phyloP scores from a whole-genome alignment of 2,888 invertebrate species.

The Beris chalybata region DNA sequence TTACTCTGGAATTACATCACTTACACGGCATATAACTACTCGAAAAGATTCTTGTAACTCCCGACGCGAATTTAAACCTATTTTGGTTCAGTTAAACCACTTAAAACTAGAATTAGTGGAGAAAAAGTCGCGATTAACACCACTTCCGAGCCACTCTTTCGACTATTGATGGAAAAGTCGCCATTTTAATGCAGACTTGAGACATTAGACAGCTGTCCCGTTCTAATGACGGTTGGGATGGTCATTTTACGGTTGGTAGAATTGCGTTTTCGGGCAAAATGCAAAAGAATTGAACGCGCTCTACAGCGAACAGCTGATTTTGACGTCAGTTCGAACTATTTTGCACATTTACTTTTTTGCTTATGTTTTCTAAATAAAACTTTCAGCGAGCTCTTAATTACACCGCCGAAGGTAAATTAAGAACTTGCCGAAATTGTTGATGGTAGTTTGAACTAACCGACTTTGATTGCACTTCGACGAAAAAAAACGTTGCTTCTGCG shows the following conservation, averaged over 20 bases:
- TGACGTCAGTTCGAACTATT: slow-evolving; percentile 31
- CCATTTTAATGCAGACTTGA: slow-evolving; percentile 33
- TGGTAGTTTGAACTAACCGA: too few relatives aligned
- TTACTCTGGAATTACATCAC: slow-evolving; percentile 26
- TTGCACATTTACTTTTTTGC: too few relatives aligned
- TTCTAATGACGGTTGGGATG: slow-evolving; percentile 34
- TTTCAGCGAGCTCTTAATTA: too few relatives aligned
- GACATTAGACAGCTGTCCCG: slow-evolving; percentile 23
- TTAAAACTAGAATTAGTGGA: slow-evolving; percentile 30
- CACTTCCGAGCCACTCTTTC: slow-evolving; percentile 25
- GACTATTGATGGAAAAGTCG: slow-evolving; percentile 35
- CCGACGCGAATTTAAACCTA: background rate
- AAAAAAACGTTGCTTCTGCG: too few relatives aligned
- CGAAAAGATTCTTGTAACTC: background rate
- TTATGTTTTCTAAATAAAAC: too few relatives aligned
- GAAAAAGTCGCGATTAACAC: slow-evolving; percentile 28
- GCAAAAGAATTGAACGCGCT: background rate
- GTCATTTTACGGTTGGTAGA: slow-evolving; percentile 19
- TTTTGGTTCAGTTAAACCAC: slow-evolving; percentile 5
- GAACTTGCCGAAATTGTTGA: too few relatives aligned
- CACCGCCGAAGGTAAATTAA: too few relatives aligned
- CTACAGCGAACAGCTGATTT: slow-evolving; percentile 22
- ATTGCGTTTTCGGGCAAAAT: slow-evolving; percentile 17
- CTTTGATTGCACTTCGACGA: too few relatives aligned
- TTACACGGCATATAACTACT: background rate